Percentiles rank a stretch among this genome's conserved stretches.
These are phyloP conservation scores for Poecilus cupreus DNA, from an alignment of 2,888 invertebrate genomes.

Conservation along the genomic window DNA sequence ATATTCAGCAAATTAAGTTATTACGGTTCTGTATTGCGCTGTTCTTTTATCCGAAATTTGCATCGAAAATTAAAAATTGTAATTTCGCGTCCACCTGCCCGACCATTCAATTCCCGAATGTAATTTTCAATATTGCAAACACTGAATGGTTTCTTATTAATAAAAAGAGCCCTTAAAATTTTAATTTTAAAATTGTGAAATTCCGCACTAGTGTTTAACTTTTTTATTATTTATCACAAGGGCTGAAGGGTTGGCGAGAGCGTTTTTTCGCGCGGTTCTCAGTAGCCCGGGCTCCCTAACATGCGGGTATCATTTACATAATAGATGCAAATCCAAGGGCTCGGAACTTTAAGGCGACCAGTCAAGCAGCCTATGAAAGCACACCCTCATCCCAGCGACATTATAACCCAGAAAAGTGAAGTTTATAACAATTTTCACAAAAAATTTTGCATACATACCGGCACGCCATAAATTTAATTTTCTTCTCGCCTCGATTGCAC, in stretches of 20 bases:
- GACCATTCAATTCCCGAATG: too few relatives aligned
- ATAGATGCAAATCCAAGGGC: constrained; percentile 17
- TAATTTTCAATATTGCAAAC: too few relatives aligned
- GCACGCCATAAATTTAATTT: constrained; percentile 21
- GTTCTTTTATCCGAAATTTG: background rate
- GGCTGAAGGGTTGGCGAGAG: too few relatives aligned
- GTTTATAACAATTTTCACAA: constrained; percentile 34
- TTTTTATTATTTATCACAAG: too few relatives aligned
- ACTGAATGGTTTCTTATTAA: too few relatives aligned
- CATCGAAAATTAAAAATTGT: background rate
- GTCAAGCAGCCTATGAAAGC: background rate
- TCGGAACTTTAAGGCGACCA: background rate
- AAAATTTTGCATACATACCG: constrained; percentile 33
- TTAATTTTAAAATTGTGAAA: too few relatives aligned
- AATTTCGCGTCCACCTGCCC: background rate
- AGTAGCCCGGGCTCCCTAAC: too few relatives aligned
- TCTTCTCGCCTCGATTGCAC: background rate
- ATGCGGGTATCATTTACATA: too few relatives aligned
- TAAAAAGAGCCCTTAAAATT: too few relatives aligned
- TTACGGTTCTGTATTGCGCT: background rate
- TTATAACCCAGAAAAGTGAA: constrained; percentile 4
- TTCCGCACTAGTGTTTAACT: too few relatives aligned
- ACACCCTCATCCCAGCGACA: background rate
- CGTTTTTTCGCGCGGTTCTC: too few relatives aligned
- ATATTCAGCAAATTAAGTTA: constrained; percentile 1